Evolutionary conservation across 2,113 vertebrate species (phyloP).

Genomic region (Prolemur simus): DNA sequence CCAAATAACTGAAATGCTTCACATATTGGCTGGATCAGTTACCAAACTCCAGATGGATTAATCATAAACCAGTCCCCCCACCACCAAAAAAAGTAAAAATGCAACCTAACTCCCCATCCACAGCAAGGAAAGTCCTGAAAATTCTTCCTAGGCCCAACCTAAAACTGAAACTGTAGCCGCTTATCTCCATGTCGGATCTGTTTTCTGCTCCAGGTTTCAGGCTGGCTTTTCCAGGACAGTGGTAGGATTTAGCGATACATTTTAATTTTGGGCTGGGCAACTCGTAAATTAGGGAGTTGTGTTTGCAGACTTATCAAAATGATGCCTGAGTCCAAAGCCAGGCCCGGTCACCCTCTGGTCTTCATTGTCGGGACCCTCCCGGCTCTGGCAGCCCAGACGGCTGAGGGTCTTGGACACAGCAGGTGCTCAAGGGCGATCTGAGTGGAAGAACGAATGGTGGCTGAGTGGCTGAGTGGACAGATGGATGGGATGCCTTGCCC

Average conservation of each 20-base stretch:
- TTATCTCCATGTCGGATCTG: slow-evolving; percentile 54
- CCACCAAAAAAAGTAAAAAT: background rate
- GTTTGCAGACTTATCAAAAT: too few species aligned
- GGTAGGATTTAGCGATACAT: background rate
- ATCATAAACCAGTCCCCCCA: background rate
- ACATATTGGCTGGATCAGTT: background rate
- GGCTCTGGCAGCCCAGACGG: background rate
- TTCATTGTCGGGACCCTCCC: background rate
- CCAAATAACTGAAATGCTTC: slow-evolving; percentile 45
- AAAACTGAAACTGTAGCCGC: slow-evolving; percentile 46
- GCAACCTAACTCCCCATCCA: background rate
- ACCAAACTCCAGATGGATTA: slow-evolving; percentile 48
- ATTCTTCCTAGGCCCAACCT: slow-evolving; percentile 1
- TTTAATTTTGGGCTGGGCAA: background rate
- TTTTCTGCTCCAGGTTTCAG: slow-evolving; percentile 21
- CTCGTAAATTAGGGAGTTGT: too few species aligned
- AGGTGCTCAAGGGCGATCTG: background rate
- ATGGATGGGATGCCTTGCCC: background rate
- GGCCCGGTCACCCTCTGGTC: background rate
- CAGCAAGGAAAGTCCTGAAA: slow-evolving; percentile 59
- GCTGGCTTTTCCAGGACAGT: background rate
- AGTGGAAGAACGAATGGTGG: background rate
- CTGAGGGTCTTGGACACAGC: background rate
- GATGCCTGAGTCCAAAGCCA: too few species aligned
- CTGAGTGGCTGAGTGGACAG: background rate